These are phyloP conservation scores for Lasioglossum villosulum DNA, from an alignment of 2,888 invertebrate genomes.

Conservation along the genomic window DNA sequence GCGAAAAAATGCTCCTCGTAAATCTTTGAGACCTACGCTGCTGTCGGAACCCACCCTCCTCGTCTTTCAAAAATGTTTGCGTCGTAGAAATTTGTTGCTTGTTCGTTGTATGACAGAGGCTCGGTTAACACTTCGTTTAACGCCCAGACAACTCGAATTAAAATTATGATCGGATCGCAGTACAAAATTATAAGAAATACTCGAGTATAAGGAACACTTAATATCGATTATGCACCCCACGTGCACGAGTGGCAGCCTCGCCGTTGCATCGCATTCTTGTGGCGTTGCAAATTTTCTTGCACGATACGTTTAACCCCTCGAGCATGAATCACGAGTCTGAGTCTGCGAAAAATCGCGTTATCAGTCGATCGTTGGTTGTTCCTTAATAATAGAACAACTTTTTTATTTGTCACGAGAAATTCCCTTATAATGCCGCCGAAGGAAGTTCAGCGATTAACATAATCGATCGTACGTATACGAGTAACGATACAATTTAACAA, in stretches of 20 bases:
- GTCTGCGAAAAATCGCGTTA: slow-evolving; percentile 1
- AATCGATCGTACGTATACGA: background rate
- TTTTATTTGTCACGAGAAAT: background rate
- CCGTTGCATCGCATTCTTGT: background rate
- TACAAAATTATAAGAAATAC: background rate
- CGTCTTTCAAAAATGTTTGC: background rate
- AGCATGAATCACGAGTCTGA: slow-evolving; percentile 4
- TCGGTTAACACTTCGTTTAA: too few species aligned
- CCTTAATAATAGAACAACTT: background rate
- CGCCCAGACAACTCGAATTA: background rate
- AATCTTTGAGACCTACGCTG: background rate
- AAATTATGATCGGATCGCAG: background rate
- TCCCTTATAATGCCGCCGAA: background rate
- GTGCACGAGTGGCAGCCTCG: background rate
- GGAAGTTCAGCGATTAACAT: background rate
- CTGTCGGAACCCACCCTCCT: background rate
- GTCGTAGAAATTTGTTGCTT: background rate
- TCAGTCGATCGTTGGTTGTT: background rate
- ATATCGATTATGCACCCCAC: background rate
- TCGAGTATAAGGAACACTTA: background rate
- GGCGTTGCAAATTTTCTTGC: background rate
- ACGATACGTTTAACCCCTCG: background rate
- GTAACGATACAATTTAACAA: background rate
- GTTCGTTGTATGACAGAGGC: too few species aligned
- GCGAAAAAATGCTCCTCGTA: slow-evolving; percentile 1